phyloP scores from a whole-genome alignment of 2,797 vertebrate genomes.

The Macropus fuliginosus region DNA sequence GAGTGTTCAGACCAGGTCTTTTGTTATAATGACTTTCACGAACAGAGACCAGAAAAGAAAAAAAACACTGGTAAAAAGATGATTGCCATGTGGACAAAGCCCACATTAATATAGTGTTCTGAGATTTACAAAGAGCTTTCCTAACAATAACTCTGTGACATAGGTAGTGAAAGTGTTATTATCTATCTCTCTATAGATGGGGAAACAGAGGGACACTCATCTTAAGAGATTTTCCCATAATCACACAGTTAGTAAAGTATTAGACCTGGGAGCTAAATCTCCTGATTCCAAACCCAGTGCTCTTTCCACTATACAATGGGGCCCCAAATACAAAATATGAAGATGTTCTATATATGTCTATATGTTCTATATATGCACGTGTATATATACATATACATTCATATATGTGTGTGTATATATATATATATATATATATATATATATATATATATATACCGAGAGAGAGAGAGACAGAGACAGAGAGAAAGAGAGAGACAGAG shows the following conservation, averaged over 20 bases:
- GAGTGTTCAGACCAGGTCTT: not conserved
- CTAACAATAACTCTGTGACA: not conserved
- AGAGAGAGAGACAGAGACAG: too few relatives aligned
- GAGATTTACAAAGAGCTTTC: not conserved
- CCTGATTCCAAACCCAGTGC: not conserved
- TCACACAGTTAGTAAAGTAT: not conserved
- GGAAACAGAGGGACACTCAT: not conserved
- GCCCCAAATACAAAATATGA: not conserved
- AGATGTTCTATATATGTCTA: too few relatives aligned
- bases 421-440: too few relatives aligned
- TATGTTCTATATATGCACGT: too few relatives aligned
- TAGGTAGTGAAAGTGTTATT: not conserved
- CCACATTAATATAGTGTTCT: not conserved
- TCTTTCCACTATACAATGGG: not conserved
- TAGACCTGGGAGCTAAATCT: not conserved
- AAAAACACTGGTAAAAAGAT: not conserved
- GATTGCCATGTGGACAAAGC: not conserved
- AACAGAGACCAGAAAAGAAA: not conserved
- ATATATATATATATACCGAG: too few relatives aligned
- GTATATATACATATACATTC: too few relatives aligned
- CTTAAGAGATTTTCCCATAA: not conserved
- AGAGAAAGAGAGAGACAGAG: too few relatives aligned
- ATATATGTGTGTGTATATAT: too few relatives aligned
- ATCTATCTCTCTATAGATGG: not conserved
- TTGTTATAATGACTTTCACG: not conserved